These are phyloP conservation scores for Eueremaeus valkanovi DNA, from an alignment of 2,888 invertebrate genomes.

Conservation along the genomic window DNA sequence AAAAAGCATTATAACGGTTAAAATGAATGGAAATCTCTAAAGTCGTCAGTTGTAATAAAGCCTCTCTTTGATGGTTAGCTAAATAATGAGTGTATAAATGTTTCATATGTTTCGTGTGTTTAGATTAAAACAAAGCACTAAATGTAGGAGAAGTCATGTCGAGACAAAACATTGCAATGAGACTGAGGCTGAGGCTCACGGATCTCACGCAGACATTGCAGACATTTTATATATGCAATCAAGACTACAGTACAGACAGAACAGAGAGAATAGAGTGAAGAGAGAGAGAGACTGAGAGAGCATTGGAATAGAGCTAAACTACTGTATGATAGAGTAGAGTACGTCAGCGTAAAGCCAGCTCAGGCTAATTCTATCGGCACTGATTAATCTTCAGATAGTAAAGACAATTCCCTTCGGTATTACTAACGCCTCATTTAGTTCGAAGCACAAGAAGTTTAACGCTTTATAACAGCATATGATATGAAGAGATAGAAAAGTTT, in stretches of 20 bases:
- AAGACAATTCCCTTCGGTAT: neutral
- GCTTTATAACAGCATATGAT: neutral
- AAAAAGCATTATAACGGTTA: neutral
- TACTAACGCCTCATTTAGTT: slow-evolving; percentile 13
- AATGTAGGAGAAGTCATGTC: neutral
- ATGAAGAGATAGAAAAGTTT: too few species aligned
- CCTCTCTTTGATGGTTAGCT: neutral
- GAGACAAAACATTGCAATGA: neutral
- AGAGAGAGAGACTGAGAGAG: too few species aligned
- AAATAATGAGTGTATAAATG: neutral
- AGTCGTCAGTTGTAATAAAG: neutral
- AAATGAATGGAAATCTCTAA: neutral
- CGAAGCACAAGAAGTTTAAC: slow-evolving; percentile 12
- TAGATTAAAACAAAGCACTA: neutral
- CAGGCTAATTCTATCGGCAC: slow-evolving; percentile 1
- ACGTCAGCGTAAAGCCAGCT: neutral
- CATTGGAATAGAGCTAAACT: too few species aligned
- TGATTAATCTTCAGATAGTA: slow-evolving; percentile 6
- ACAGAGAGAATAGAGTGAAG: too few species aligned
- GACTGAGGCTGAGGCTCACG: neutral
- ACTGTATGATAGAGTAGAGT: too few species aligned
- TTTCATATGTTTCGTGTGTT: neutral
- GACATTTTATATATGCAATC: neutral
- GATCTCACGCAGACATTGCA: neutral
- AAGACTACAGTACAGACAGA: too few species aligned